Conservation (phyloP, 2,113 vertebrate species). For the Chroicocephalus ridibundus region DNA sequence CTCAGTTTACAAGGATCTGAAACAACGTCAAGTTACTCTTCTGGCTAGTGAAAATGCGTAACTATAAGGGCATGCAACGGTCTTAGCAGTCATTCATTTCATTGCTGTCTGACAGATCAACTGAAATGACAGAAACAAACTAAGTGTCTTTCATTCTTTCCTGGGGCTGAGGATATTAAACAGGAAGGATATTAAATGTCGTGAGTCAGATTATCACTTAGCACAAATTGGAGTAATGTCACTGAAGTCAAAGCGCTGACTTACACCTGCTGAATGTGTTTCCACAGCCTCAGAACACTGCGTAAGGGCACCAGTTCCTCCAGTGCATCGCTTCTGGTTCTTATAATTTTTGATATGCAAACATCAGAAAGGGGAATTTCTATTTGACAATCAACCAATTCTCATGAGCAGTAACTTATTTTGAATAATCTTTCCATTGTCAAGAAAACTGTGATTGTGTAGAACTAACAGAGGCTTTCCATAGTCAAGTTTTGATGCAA, state of each 20-base stretch:
- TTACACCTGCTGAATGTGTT: background rate
- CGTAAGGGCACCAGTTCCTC: background rate
- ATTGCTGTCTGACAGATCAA: background rate
- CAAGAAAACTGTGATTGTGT: background rate
- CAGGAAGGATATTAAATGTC: slow-evolving; percentile 24
- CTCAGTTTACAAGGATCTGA: background rate
- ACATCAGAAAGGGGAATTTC: background rate
- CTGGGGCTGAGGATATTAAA: background rate
- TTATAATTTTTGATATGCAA: background rate
- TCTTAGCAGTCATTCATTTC: background rate
- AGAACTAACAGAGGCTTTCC: background rate
- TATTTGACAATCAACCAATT: background rate
- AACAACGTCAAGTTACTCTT: background rate
- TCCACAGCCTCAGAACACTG: background rate
- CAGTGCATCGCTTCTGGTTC: background rate
- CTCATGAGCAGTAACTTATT: background rate
- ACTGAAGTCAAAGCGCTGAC: background rate
- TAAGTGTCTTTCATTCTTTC: slow-evolving; percentile 25
- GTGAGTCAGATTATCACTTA: background rate
- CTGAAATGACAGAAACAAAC: background rate
- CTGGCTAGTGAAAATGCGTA: background rate
- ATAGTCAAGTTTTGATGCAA: background rate
- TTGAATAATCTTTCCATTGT: background rate
- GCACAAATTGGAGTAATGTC: background rate
- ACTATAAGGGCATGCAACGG: background rate